Evolutionary conservation across 2,113 vertebrate species (phyloP).

Genomic region (Eretmochelys imbricata): DNA sequence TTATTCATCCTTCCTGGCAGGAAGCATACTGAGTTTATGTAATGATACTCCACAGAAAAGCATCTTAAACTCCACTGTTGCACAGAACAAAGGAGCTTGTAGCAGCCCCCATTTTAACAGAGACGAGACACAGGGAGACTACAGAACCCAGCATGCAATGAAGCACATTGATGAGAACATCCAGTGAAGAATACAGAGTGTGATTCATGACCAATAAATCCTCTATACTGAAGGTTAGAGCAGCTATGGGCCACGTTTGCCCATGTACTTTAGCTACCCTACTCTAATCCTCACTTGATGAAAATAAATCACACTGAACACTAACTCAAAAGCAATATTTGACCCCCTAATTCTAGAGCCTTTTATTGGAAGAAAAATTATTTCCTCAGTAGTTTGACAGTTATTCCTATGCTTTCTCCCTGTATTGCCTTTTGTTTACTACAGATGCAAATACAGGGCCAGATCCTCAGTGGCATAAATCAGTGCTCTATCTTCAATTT

Average conservation of each 20-base stretch:
- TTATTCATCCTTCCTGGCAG: not conserved
- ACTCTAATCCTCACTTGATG: not conserved
- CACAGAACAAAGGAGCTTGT: not conserved
- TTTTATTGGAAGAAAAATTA: not conserved
- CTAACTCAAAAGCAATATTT: not conserved
- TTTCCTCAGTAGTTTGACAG: not conserved
- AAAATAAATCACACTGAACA: not conserved
- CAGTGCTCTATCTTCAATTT: not conserved
- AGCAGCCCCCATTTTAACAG: not conserved
- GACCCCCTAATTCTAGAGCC: not conserved
- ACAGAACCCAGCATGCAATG: not conserved
- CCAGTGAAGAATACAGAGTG: not conserved
- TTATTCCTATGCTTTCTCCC: not conserved
- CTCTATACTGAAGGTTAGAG: rapidly evolving
- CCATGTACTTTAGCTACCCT: not conserved
- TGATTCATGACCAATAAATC: not conserved
- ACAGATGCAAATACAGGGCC: not conserved
- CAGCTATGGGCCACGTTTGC: not conserved
- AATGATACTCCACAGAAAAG: not conserved
- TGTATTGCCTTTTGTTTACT: not conserved
- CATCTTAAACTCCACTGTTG: not conserved
- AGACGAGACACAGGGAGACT: not conserved
- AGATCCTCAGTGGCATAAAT: not conserved
- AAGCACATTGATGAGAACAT: not conserved
- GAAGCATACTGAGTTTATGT: not conserved